Evolutionary conservation across 2,113 vertebrate genomes (phyloP), one percentile per base, ranked within the genome.

Genomic region (Noctilio leporinus): DNA sequence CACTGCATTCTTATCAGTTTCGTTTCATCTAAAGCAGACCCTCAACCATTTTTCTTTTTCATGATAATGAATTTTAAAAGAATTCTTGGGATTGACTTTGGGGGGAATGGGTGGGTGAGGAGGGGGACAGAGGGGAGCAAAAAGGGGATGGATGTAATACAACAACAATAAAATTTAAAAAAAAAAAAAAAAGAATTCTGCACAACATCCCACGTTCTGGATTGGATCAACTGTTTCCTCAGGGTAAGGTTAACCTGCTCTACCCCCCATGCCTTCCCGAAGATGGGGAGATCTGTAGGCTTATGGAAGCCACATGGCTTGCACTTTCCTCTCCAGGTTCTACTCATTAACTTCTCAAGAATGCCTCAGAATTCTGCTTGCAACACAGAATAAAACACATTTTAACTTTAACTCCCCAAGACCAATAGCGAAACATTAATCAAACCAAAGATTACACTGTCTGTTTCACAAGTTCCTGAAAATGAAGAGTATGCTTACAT

Each of bases 271-370:
- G 2, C 83, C 70, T 73, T 53, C n/a, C 78, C 24, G 5, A 9
- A 69, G 47, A 75, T 6, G 2, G 43, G 24, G 67, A 89, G 15
- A 76, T 5, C 86, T 53, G 89, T 4, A 65, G 30, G 38, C 47
- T 69, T 55, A 11, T 2, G 22, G 72, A 67, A 88, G 59, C 17
- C 67, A 80, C 67, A 80, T 26, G 10, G 47, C 64, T 94, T 94
- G 82, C n/a, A 89, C 64, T 35, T 93, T 91, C 59, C 72, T 85
- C 51, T 89, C 40, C 55, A 81, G 30, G 16, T 95, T 22, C 47
- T 77, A 85, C 40, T 78, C 73, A 35, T 26, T 70, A 91, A 88
- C 49, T 75, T 95, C 83, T 57, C 75, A 93, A 86, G 38, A 94
- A 76, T 20, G 4, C 24, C 47, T 91, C 59, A 96, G 53, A 94